Conservation (phyloP, 2,888 invertebrate genomes). For the Lordiphosa fenestrarum region DNA sequence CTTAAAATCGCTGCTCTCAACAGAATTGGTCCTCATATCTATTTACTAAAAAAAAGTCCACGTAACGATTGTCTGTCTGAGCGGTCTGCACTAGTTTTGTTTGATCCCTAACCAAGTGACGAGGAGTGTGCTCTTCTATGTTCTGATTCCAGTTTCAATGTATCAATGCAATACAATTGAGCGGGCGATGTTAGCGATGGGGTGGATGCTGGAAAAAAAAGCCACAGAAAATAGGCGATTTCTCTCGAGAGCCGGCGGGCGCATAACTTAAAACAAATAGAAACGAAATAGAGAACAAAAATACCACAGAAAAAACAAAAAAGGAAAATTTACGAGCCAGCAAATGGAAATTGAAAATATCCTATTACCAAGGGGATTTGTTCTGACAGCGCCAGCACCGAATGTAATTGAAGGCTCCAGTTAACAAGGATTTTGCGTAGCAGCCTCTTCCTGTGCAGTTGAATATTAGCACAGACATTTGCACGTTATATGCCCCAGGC, state of each 20-base stretch:
- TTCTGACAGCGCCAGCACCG: slow-evolving; percentile 44
- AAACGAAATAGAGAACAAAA: slow-evolving; percentile 10
- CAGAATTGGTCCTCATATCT: too few species aligned
- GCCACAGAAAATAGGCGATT: slow-evolving; percentile 16
- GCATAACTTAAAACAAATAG: slow-evolving; percentile 45
- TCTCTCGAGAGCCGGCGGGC: slow-evolving; percentile 27
- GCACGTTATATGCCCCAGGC: slow-evolving; percentile 28
- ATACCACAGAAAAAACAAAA: slow-evolving; percentile 3
- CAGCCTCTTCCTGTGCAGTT: slow-evolving; percentile 7
- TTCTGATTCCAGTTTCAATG: slow-evolving; percentile 9
- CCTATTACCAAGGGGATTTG: slow-evolving; percentile 64
- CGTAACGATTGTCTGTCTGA: too few species aligned
- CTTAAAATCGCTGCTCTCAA: too few species aligned
- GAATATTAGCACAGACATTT: slow-evolving; percentile 39
- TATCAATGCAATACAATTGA: slow-evolving; percentile 39
- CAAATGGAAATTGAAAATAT: slow-evolving; percentile 69
- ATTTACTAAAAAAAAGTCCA: too few species aligned
- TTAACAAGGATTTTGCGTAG: slow-evolving; percentile 29
- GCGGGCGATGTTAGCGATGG: slow-evolving; percentile 1
- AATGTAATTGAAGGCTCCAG: slow-evolving; percentile 47
- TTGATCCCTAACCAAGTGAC: too few species aligned
- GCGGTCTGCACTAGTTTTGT: too few species aligned
- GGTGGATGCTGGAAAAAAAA: slow-evolving; percentile 1
- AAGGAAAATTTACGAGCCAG: slow-evolving; percentile 36
- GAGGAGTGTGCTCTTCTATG: too few species aligned